A percentile compares a stretch with the other conserved stretches of the same genome.
Conservation (phyloP, 2,888 invertebrate genomes). For the Tenthredo livida region DNA sequence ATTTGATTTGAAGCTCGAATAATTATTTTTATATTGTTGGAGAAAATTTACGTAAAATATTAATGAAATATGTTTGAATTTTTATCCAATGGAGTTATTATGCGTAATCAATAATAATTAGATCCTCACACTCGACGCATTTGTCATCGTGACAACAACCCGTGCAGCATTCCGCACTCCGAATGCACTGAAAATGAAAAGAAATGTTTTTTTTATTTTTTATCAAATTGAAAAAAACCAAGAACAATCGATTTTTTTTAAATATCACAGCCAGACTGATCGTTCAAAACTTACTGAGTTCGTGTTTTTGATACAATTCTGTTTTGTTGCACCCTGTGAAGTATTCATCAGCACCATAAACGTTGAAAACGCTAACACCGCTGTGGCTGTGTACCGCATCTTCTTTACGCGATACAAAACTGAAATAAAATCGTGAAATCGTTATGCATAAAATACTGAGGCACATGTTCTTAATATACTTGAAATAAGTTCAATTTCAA, state of each 20-base stretch:
- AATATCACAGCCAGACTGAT: not conserved
- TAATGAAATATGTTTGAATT: not conserved
- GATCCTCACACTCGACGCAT: conserved; percentile 62
- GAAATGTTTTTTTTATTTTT: not conserved
- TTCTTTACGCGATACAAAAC: conserved; percentile 17
- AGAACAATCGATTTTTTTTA: not conserved
- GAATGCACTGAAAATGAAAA: conserved; percentile 59
- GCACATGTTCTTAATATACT: not conserved
- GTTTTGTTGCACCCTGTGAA: not conserved
- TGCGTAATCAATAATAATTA: not conserved
- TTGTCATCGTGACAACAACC: conserved; percentile 64
- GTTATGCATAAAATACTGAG: not conserved
- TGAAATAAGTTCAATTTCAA: not conserved
- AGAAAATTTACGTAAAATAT: not conserved
- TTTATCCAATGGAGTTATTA: not conserved
- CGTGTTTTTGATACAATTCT: conserved; percentile 41
- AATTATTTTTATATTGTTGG: not conserved
- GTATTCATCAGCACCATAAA: conserved; percentile 17
- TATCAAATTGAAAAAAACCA: not conserved
- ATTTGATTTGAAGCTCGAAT: not conserved
- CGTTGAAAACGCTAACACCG: conserved; percentile 5
- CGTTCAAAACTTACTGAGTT: conserved; percentile 23
- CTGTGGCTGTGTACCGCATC: conserved; percentile 20
- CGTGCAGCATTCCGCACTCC: conserved; percentile 62
- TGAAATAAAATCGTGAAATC: not conserved